Evolutionary conservation across 2,113 vertebrate species (phyloP).

Genomic region (Cyphomyrus plagiostoma): DNA sequence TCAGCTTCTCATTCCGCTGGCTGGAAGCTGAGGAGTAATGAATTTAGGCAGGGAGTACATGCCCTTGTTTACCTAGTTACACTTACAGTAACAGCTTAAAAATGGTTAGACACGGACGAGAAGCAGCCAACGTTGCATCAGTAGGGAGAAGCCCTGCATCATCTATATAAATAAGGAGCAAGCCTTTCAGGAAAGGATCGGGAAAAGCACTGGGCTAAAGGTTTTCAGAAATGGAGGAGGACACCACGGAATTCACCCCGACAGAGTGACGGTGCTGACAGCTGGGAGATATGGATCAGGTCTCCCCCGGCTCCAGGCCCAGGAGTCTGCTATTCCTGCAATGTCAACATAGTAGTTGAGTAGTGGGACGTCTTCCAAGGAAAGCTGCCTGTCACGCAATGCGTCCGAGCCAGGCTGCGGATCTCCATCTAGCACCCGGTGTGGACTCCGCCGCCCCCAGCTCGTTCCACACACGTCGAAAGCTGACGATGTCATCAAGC

Average conservation of each 20-base stretch:
- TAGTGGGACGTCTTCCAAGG: conserved; percentile 34
- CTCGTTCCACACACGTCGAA: background rate
- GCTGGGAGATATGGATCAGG: background rate
- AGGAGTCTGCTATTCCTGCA: conserved; percentile 37
- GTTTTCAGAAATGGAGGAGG: background rate
- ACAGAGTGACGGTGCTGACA: background rate
- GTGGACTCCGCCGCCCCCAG: background rate
- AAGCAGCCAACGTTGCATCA: background rate
- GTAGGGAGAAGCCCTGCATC: background rate
- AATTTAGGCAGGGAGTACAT: background rate
- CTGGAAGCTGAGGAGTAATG: background rate
- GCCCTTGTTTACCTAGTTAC: background rate
- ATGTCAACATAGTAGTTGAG: conserved; percentile 28
- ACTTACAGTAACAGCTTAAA: background rate
- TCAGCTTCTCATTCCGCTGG: background rate
- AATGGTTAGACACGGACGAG: background rate
- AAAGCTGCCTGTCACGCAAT: conserved; percentile 31
- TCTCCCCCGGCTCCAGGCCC: conserved; percentile 20
- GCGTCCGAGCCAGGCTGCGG: conserved; percentile 28
- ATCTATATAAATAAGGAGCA: background rate
- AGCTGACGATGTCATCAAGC: background rate
- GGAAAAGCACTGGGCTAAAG: background rate
- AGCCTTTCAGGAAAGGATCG: background rate
- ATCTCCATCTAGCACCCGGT: conserved; percentile 14
- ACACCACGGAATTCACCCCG: background rate